Base-by-base conservation (phyloP, 2,888 invertebrate genomes). In the Lasioglossum malachurum region DNA sequence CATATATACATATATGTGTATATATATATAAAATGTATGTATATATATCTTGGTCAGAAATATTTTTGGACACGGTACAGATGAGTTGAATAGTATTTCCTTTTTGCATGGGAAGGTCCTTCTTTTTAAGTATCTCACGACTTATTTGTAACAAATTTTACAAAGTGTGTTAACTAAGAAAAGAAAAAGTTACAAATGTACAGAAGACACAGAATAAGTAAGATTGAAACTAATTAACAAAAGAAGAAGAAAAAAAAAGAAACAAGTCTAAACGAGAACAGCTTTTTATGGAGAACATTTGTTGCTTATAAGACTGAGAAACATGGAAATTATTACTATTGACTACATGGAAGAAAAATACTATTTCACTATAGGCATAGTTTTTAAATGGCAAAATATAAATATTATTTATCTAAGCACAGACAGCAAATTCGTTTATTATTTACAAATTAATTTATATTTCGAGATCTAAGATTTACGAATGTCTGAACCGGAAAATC, bases 301-400 rank as follows among this genome's bases (percentile, higher is more conserved):
- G 86, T 91, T 87, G 89, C 90, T 90, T 87, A 90, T 87, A 91
- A 91, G 91, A 91, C 91, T 91, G 91, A 91, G 86, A 88, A 85
- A 89, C 77, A 64, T 75, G 83, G 84, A 91, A 91, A 89, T 90
- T 90, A 87, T 91, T 87, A 87, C 78, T 79, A 83, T 84, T 87
- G 84, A 91, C 81, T 82, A 80, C 74, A 82, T 82, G 79, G 67
- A 80, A 81, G 78, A 44, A 71, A 86, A 87, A 75, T 83, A 72
- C 81, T 90, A 81, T 81, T 82, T 87, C 85, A 57, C 77, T 87
- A 81, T 86, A 81, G 72, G 71, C 74, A 83, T 87, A 87, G 80
- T 86, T 89, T 84, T 81, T 87, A 86, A 82, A 83, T 81, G 82
- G 81, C 83, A 80, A 78, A 86, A 82, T 44, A 78, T 49, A 57